phyloP scores from a whole-genome alignment of 30 jellyfish, hydroid and myxozoan genomes.

The Chrysaora quinquecirrha region DNA sequence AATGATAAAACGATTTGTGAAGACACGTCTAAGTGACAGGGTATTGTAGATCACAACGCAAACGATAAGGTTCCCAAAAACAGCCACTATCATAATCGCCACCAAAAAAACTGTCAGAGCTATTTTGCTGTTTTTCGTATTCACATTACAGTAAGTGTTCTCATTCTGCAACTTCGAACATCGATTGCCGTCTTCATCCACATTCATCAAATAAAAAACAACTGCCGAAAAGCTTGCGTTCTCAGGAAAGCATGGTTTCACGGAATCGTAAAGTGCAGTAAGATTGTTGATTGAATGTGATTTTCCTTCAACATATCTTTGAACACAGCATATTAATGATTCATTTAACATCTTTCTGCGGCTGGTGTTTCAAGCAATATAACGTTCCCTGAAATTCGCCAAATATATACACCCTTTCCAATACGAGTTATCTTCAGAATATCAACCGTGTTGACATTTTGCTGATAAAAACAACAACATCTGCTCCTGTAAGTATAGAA shows the following conservation, averaged over 20 bases:
- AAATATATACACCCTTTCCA: no score
- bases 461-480: no score
- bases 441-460: no score
- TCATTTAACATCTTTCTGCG: slow-evolving; percentile 19
- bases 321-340: slow-evolving; percentile 35
- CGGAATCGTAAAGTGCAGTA: slow-evolving; percentile 15
- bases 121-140: slow-evolving; percentile 3
- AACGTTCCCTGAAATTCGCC: no score
- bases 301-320: neutral
- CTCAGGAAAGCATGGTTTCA: slow-evolving; percentile 56
- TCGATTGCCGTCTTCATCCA: neutral
- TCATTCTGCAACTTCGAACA: slow-evolving; percentile 12
- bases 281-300: slow-evolving; percentile 6
- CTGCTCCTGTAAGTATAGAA: no score
- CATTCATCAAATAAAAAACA: slow-evolving; percentile 23
- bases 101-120: slow-evolving; percentile 34
- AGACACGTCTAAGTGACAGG: slow-evolving; percentile 27
- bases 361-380: no score
- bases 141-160: neutral
- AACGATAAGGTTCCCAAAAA: slow-evolving; percentile 60
- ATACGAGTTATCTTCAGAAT: no score
- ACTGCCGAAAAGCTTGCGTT: slow-evolving; percentile 27
- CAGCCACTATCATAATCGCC: slow-evolving; percentile 58
- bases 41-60: slow-evolving; percentile 60
- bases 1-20: slow-evolving; percentile 78